phyloP scores from a whole-genome alignment of 2,888 invertebrate species.

The Hymenopus coronatus region DNA sequence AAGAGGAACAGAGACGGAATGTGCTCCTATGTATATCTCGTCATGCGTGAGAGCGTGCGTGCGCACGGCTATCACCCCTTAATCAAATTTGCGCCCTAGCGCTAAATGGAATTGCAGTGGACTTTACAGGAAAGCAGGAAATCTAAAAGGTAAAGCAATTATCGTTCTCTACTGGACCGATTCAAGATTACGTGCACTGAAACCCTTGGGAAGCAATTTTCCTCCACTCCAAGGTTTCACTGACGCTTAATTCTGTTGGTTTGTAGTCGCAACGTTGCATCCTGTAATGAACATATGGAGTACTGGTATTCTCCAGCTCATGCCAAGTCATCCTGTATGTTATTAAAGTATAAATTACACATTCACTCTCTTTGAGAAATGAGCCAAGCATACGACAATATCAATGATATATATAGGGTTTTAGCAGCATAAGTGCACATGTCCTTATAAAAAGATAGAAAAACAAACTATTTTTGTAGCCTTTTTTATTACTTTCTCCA shows the following conservation, averaged over 20 bases:
- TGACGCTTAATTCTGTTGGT: neutral
- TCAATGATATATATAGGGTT: no score
- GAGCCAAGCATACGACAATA: no score
- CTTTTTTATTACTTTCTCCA: no score
- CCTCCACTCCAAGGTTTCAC: neutral
- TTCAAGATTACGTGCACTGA: neutral
- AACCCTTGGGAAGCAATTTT: neutral
- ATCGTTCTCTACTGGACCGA: neutral
- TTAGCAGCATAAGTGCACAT: no score
- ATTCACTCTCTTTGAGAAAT: no score
- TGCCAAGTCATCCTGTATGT: no score
- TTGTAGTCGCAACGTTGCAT: neutral
- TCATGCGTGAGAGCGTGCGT: neutral
- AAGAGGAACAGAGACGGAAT: neutral
- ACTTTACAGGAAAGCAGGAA: neutral
- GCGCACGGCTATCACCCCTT: neutral
- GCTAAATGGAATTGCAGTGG: neutral
- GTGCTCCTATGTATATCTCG: neutral
- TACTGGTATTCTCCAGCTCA: neutral
- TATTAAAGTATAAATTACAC: no score
- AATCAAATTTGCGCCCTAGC: neutral
- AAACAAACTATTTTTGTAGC: no score
- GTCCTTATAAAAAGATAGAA: no score
- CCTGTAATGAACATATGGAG: neutral
- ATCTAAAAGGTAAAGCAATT: neutral